These are phyloP conservation scores for Etheostoma cragini DNA, from an alignment of 2,113 vertebrate genomes.

Conservation along the genomic window DNA sequence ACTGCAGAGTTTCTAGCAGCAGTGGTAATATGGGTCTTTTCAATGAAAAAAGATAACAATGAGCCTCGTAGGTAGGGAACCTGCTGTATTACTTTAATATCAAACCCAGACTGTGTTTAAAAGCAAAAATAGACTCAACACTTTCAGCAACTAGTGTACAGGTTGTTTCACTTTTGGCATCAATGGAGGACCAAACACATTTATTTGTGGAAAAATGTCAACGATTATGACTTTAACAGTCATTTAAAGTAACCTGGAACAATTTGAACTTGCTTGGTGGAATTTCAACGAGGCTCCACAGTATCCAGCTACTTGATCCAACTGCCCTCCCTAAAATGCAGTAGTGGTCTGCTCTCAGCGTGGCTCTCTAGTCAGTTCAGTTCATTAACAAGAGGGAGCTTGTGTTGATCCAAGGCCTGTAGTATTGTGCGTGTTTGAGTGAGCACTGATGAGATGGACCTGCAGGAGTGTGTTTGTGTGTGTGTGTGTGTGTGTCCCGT, in stretches of 20 bases:
- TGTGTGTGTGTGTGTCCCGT: slow-evolving; percentile 54
- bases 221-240: neutral
- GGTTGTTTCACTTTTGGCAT: neutral
- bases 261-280: slow-evolving; percentile 44
- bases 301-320: slow-evolving; percentile 62
- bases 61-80: neutral
- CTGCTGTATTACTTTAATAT: neutral
- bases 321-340: slow-evolving; percentile 51
- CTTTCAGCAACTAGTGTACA: neutral
- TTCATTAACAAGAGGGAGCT: slow-evolving; percentile 61
- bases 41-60: neutral
- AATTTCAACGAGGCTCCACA: slow-evolving; percentile 62
- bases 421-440: slow-evolving; percentile 42
- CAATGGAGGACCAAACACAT: slow-evolving; percentile 7
- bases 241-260: slow-evolving; percentile 20
- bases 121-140: neutral
- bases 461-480: slow-evolving; percentile 43
- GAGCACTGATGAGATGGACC: slow-evolving; percentile 36
- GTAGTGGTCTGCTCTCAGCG: slow-evolving; percentile 53
- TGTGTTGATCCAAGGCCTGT: slow-evolving; percentile 45
- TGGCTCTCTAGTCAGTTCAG: slow-evolving; percentile 39
- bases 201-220: slow-evolving; percentile 36
- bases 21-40: neutral
- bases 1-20: neutral
- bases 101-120: neutral